Percentiles rank a stretch among this genome's conserved stretches.
These are phyloP conservation scores for Pipistrellus pipistrellus DNA, from an alignment of 2,797 vertebrate species.

Conservation along the genomic window DNA sequence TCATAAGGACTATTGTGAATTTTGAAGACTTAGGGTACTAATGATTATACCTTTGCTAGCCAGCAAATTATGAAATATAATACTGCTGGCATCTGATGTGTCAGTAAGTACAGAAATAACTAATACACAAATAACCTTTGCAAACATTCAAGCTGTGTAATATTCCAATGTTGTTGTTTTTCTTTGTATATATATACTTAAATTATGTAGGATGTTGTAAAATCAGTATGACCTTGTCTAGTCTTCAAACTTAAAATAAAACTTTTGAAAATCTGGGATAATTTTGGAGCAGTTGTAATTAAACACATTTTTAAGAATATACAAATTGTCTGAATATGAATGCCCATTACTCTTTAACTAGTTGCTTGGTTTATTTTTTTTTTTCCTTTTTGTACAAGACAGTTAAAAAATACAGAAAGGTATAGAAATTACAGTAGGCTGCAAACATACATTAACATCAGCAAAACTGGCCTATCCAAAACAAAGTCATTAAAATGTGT, in stretches of 20 bases:
- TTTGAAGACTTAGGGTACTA: conserved; percentile 87
- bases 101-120: conserved; percentile 87
- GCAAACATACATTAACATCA: not conserved
- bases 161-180: conserved; percentile 86
- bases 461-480: not conserved
- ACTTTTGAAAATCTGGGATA: conserved; percentile 89
- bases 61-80: conserved; percentile 85
- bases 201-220: conserved; percentile 91
- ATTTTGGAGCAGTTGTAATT: conserved; percentile 82
- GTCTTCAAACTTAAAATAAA: conserved; percentile 93
- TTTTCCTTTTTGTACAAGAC: fast-evolving
- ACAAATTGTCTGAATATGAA: conserved; percentile 57
- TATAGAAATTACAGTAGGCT: not conserved
- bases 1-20: conserved; percentile 84
- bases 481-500: conserved; percentile 33
- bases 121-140: conserved; percentile 88
- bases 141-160: conserved; percentile 90
- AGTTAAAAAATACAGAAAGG: not conserved
- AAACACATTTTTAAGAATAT: conserved; percentile 71
- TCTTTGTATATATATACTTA: conserved; percentile 91
- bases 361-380: conserved; percentile 41
- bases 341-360: not conserved
- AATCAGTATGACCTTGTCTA: conserved; percentile 91
- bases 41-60: conserved; percentile 87
- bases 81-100: conserved; percentile 87